A percentile compares a stretch with the other conserved stretches of the same genome.
Conservation (phyloP, 2,113 vertebrate species). For the Brienomyrus longianalis region DNA sequence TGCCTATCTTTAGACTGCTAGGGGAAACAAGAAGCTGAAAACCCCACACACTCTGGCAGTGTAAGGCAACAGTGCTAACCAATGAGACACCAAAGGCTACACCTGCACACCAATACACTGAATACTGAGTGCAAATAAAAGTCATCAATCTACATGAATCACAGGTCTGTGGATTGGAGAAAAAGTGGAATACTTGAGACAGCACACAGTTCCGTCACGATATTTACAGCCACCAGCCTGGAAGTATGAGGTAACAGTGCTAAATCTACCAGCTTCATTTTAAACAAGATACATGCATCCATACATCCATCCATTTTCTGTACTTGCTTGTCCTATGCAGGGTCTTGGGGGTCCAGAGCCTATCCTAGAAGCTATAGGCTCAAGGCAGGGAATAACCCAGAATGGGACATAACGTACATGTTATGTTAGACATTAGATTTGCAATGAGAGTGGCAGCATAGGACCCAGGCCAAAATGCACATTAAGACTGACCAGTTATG, state of each 20-base stretch:
- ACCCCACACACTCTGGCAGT: background rate
- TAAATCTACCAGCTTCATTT: background rate
- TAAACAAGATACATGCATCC: background rate
- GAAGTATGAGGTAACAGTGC: background rate
- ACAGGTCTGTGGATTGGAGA: background rate
- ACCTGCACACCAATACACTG: background rate
- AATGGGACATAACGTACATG: background rate
- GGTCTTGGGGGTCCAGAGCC: background rate
- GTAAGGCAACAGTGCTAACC: background rate
- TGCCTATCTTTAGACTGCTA: background rate
- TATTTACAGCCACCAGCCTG: background rate
- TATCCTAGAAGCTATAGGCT: background rate
- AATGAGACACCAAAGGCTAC: background rate
- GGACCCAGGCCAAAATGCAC: background rate
- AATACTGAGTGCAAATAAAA: background rate
- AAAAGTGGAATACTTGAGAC: background rate
- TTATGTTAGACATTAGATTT: background rate
- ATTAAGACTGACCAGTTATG: background rate
- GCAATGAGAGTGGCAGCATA: background rate
- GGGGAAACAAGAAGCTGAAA: background rate
- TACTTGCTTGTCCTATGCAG: no score
- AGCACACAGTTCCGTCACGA: background rate
- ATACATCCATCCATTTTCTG: background rate
- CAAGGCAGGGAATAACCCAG: background rate
- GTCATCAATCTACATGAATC: background rate